Evolutionary conservation across 1,140 invertebrate species (phyloP).

Genomic region (Drosophila pallidifrons): DNA sequence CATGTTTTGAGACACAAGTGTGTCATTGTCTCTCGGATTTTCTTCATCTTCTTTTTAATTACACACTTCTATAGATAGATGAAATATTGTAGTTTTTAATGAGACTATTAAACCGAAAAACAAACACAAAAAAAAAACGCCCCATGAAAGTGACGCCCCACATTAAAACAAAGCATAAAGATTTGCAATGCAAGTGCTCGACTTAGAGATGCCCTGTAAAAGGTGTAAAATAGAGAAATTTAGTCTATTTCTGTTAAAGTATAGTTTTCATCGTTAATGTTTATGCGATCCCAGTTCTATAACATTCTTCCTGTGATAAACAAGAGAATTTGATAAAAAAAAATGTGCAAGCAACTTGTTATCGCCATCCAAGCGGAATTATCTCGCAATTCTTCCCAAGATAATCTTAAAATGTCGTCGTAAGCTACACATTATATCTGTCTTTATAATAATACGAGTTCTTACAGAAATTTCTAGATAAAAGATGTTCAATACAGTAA

Average conservation of each 20-base stretch:
- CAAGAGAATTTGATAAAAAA: background rate
- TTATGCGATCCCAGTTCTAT: no score
- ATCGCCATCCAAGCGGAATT: background rate
- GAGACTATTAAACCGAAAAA: slow-evolving; percentile 25
- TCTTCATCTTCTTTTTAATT: background rate
- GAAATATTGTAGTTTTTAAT: slow-evolving; percentile 22
- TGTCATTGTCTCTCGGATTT: slow-evolving; percentile 4
- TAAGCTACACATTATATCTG: background rate
- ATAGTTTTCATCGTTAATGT: no score
- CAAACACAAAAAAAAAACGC: slow-evolving; percentile 46
- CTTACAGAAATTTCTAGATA: background rate
- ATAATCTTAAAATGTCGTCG: background rate
- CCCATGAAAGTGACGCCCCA: slow-evolving; percentile 37
- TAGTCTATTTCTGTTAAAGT: no score
- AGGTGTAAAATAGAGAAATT: background rate
- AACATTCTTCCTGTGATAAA: background rate
- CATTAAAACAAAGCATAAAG: slow-evolving; percentile 10
- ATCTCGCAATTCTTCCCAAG: background rate
- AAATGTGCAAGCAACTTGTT: background rate
- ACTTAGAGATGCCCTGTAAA: slow-evolving; percentile 11
- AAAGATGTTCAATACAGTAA: no score
- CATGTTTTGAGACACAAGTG: background rate
- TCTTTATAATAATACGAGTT: background rate
- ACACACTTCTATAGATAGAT: background rate
- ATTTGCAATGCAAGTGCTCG: background rate